These are phyloP conservation scores for Drosophila suzukii DNA, from an alignment of 1,140 invertebrate species.

Conservation along the genomic window DNA sequence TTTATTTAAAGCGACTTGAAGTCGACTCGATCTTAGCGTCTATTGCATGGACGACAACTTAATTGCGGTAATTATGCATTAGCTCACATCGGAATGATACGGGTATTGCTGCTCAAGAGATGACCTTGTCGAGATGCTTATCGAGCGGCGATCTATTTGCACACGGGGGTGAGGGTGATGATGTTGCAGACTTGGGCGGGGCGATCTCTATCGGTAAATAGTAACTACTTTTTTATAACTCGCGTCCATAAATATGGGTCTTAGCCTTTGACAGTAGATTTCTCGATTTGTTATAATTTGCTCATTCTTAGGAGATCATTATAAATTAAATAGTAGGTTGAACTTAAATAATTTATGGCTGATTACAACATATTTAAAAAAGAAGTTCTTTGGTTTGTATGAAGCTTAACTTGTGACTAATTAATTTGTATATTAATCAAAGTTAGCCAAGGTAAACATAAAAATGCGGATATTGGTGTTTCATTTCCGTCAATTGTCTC, in stretches of 20 bases:
- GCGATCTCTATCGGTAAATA: background rate
- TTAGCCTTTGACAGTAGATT: background rate
- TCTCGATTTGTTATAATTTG: background rate
- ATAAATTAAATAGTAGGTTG: no score
- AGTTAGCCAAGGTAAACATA: no score
- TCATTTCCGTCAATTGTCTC: no score
- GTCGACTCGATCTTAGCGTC: conserved; percentile 36
- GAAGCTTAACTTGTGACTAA: no score
- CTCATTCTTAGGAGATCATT: background rate
- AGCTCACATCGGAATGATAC: conserved; percentile 49
- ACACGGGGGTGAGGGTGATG: background rate
- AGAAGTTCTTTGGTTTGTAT: no score
- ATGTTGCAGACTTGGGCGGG: background rate
- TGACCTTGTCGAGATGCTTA: conserved; percentile 27
- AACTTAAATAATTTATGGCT: no score
- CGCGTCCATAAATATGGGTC: background rate
- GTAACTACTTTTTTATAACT: background rate
- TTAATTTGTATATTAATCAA: no score
- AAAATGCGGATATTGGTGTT: no score
- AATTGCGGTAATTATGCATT: conserved; percentile 78
- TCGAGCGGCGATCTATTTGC: conserved; percentile 17
- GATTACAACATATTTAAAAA: no score
- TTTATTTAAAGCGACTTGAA: conserved; percentile 65
- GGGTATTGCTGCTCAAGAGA: conserved; percentile 14
- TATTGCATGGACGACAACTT: conserved; percentile 62